These are phyloP conservation scores for Oriolus oriolus DNA, from an alignment of 2,113 vertebrate species.

Conservation along the genomic window DNA sequence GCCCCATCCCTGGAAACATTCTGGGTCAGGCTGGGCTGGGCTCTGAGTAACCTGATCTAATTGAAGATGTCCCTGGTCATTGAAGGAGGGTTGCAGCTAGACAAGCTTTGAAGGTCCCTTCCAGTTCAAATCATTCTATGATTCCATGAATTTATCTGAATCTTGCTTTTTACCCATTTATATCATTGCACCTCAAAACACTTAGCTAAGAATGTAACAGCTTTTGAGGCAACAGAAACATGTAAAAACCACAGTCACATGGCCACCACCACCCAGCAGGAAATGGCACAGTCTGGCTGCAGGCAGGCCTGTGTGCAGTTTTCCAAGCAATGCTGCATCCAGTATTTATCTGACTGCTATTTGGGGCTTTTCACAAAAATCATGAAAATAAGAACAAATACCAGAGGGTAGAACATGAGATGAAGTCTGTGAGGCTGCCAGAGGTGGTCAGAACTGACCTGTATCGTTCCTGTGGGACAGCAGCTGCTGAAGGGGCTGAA, in stretches of 20 bases:
- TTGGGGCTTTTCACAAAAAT: neutral
- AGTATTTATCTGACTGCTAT: neutral
- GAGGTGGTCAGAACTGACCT: neutral
- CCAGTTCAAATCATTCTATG: neutral
- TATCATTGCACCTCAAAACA: neutral
- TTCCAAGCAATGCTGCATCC: neutral
- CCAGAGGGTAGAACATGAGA: neutral
- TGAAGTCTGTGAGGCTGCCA: neutral
- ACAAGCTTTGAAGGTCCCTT: neutral
- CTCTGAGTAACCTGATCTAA: neutral
- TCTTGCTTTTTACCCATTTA: neutral
- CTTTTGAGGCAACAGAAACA: neutral
- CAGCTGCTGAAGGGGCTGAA: neutral
- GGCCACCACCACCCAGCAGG: neutral
- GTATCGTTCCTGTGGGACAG: fast-evolving
- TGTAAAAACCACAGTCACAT: neutral
- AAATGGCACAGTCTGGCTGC: neutral
- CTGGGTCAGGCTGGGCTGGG: neutral
- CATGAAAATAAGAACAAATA: neutral
- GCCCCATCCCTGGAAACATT: neutral
- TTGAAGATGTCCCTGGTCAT: neutral
- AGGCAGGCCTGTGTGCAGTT: neutral
- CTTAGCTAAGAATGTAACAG: neutral
- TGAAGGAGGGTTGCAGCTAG: neutral
- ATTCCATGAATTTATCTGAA: neutral